Evolutionary conservation across 2,113 vertebrate genomes (phyloP).

Genomic region (Coptodon rendalli): DNA sequence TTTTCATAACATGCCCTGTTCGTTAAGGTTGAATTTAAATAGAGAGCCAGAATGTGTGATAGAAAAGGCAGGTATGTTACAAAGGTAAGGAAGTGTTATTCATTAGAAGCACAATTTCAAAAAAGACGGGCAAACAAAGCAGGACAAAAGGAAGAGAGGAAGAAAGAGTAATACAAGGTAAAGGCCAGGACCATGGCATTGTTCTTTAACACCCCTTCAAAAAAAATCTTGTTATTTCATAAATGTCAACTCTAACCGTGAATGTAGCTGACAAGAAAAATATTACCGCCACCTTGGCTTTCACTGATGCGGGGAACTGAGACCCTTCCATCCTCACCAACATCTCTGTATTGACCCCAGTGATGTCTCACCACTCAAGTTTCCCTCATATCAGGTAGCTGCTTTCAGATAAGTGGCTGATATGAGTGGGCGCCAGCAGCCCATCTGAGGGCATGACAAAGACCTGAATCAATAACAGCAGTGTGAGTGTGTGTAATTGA

Average conservation of each 20-base stretch:
- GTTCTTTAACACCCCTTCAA: not conserved
- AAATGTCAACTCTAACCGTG: not conserved
- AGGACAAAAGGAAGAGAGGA: not conserved
- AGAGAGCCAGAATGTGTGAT: not conserved
- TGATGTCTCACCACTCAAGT: constrained; percentile 3
- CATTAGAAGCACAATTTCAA: not conserved
- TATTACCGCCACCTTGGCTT: constrained; percentile 10
- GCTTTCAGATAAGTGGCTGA: constrained; percentile 38
- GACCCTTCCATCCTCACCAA: not conserved
- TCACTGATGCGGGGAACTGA: not conserved
- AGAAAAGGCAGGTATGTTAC: not conserved
- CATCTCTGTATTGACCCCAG: constrained; percentile 10
- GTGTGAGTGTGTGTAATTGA: not conserved
- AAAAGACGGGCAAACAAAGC: not conserved
- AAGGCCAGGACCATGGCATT: not conserved
- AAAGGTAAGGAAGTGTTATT: not conserved
- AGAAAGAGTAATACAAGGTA: not conserved
- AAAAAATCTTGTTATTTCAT: not conserved
- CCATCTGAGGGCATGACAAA: constrained; percentile 14
- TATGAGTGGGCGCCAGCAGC: constrained; percentile 28
- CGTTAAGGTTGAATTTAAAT: not conserved
- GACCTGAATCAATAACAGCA: constrained; percentile 41
- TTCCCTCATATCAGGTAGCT: constrained; percentile 14
- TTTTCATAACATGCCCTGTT: not conserved
- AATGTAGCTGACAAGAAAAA: constrained; percentile 15